Evolutionary conservation across 1,140 invertebrate species (phyloP), one percentile per base, ranked within the genome.

Genomic region (Trichonephila inaurata): DNA sequence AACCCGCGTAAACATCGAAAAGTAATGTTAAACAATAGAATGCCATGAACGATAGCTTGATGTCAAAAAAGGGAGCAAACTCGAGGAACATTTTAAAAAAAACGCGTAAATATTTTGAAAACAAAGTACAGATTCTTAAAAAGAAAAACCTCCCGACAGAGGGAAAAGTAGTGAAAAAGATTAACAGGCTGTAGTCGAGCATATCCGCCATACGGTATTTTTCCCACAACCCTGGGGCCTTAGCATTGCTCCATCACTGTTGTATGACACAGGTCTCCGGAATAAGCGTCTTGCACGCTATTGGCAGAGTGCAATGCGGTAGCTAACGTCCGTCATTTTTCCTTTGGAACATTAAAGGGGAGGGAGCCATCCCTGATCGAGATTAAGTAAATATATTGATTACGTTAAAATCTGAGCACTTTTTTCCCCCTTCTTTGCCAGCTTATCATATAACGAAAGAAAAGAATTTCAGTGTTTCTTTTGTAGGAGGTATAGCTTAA

Each of bases 341-440:
- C 61, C 81, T 77, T 40, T 58, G 2, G 51, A 92, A 83, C 91
- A 92, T 87, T 87, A 92, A 86, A 61, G 82, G 58, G 77, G 89
- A 61, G 89, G n/a, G 24, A 51, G 81, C 60, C 51, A 12, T 60
- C 24, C 14, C 62, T 24, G 72, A 82, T 81, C 58, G 90, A 92
- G 90, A 82, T 85, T 92, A 92, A 85, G 90, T 66, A 92, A 92
- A 85, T 92, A 92, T 92, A 92, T 92, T 92, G 90, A 92, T 92
- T 92, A 85, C 81, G 77, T 64, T 85, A 88, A 92, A 82, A 92
- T 85, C 40, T 91, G 28, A 19, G 40, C 12, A 85, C 18, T 83
- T 64, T 91, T 90, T 91, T 82, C n/a, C 28, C 19, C 44, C 44
- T 69, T 86, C 21, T 69, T 89, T n/a, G 60, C 60, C 28, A n/a